Base-by-base conservation (phyloP, 2,113 vertebrate genomes). In the Oxyura jamaicensis region DNA sequence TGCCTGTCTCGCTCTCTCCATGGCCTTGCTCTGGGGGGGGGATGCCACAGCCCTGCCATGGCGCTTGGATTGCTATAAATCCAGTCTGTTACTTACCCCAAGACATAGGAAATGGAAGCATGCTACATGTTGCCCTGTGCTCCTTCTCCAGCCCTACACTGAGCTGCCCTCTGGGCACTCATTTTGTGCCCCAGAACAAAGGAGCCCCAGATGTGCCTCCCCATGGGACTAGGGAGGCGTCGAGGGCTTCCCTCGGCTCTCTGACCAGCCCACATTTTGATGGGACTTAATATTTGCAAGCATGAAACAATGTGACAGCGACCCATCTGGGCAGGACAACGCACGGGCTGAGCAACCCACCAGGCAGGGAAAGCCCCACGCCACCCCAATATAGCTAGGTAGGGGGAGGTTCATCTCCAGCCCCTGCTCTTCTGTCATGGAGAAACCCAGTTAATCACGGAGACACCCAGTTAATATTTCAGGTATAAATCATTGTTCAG, bases 41-140 rank as follows among this genome's bases (percentile, higher is more conserved):
- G 50, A 33, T 17, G 52, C 46, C 3, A 1, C 10, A 22, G n/a
- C n/a, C 36, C 41, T 3, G 4, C 41, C 60, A 9, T 3, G 2
- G 1, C 0, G 3, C 39, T 13, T 7, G 10, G 74, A 39, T 55
- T 2, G 3, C 41, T 13, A 2, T 41, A 13, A 35, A 53, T 4
- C 23, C 0, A 0, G n/a, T 46, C 29, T 29, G 36, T 68, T 41
- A 79, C 39, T 42, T 28, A 1, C 1, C 11, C 33, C 14, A 4
- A 3, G 53, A 6, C 0, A 1, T 0, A 16, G 80, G 63, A 35
- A 41, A 22, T 0, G 2, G 74, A 28, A 88, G 22, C 1, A 1
- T 10, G 5, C 39, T 74, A 55, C 88, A 77, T 3, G 0, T 31
- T 67, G 48, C 25, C 56, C 3, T 0, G 3, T 1, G 31, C 66